A percentile compares a stretch with the other conserved stretches of the same genome.
Conservation (phyloP, 2,888 invertebrate species). For the Acrobeloides nanus region DNA sequence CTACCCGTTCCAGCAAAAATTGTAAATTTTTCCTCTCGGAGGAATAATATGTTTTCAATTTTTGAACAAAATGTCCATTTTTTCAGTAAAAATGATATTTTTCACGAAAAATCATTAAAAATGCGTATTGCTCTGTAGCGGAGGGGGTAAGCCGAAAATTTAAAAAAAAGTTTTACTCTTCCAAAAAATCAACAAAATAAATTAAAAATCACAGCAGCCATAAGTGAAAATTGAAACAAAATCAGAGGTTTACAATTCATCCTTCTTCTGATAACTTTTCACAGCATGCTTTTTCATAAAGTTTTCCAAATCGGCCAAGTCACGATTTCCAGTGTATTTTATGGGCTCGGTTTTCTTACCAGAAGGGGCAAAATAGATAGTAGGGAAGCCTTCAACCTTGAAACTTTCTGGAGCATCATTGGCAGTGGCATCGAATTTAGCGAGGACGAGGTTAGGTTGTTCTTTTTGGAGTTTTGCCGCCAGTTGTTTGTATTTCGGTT, state of each 20-base stretch:
- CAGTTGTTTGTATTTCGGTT: conserved; percentile 55
- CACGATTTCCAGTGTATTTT: conserved; percentile 50
- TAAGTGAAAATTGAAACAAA: no score
- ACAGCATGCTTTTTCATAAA: conserved; percentile 49
- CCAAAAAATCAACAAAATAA: no score
- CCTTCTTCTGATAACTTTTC: conserved; percentile 48
- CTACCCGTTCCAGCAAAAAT: no score
- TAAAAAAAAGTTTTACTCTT: no score
- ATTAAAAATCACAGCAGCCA: no score
- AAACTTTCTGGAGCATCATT: conserved; percentile 57
- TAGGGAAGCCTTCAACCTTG: conserved; percentile 59
- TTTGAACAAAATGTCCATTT: no score
- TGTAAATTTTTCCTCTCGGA: no score
- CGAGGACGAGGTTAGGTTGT: conserved; percentile 55
- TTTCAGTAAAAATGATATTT: no score
- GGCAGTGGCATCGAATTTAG: conserved; percentile 60
- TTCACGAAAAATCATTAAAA: no score
- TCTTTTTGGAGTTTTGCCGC: conserved; percentile 37
- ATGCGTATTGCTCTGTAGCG: no score
- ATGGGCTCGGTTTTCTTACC: conserved; percentile 45
- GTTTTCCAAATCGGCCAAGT: conserved; percentile 43
- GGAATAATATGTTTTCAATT: no score
- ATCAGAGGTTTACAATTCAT: conserved; percentile 44
- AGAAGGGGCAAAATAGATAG: conserved; percentile 58
- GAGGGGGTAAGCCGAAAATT: no score